Evolutionary conservation across 2,797 vertebrate species (phyloP), one percentile per base, ranked within the genome.

Genomic region (Synaphobranchus kaupii): DNA sequence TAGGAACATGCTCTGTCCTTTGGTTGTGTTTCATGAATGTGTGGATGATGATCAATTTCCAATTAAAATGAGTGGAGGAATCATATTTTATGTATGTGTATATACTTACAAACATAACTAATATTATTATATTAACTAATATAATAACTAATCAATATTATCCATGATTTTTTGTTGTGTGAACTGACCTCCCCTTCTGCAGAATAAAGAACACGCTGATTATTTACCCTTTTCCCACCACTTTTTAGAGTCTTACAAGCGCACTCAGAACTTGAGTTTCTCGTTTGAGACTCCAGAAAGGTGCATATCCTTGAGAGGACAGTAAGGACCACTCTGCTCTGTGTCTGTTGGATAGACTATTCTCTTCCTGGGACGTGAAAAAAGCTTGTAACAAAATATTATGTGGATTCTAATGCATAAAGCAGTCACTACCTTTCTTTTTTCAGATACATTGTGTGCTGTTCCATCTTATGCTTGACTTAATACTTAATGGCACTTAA

Each of bases 211-310:
- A 56, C 15, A 54, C 15, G 52, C 52, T 12, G 52, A 54, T 54
- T 54, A 54, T 54, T 15, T 54, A 58, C 56, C 56, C 56, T 20
- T 58, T 58, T 58, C 17, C 56, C 56, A 54, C 52, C 15, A 58
- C 56, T 58, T 4, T 58, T 58, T 81, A n/a, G 58, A 31, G 54
- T 52, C 60, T 60, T 86, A 86, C 47, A n/a, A 63, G 22, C 12
- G 76, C 52, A 48, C n/a, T 50, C 83, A 68, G 83, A 71, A 71
- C 81, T 28, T n/a, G 58, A 39, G 60, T 83, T 47, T 73, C 82
- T 47, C 22, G 63, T 56, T 87, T 48, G 22, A 84, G 50, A 48
- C 17, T 60, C 25, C 39, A 39, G 39, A 39, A 39, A 39, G 1
- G 39, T 39, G 39, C 20, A 50, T 56, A 13, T 28, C 15, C 81